Percentiles rank a stretch among this genome's conserved stretches.
phyloP scores from a whole-genome alignment of 2,113 vertebrate species.

The Gymnobelideus leadbeateri region DNA sequence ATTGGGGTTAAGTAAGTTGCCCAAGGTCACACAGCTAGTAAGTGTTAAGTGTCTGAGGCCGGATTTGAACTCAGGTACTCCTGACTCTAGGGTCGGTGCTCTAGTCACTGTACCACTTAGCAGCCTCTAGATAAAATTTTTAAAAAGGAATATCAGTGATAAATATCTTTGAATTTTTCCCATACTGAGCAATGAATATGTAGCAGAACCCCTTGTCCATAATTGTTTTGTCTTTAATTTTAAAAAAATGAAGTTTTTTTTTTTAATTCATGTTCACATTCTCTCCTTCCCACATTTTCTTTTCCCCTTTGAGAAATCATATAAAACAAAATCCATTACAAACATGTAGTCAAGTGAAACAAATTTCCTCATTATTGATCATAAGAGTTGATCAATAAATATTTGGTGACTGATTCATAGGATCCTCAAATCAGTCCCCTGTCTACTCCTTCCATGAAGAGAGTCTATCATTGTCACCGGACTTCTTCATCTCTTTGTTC shows the following conservation, averaged over 20 bases:
- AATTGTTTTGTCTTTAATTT: background rate
- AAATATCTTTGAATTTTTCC: background rate
- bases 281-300: background rate
- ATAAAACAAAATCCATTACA: background rate
- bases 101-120: too few species aligned
- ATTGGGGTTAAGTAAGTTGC: too few species aligned
- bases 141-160: background rate
- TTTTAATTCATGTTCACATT: too few species aligned
- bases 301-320: background rate
- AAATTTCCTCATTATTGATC: background rate
- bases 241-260: background rate
- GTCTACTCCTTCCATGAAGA: background rate
- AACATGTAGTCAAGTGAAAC: background rate
- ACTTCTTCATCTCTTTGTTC: slow-evolving; percentile 11
- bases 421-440: background rate
- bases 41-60: too few species aligned
- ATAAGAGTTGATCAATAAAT: slow-evolving; percentile 25
- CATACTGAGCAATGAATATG: background rate
- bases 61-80: too few species aligned
- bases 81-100: too few species aligned
- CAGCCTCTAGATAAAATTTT: background rate
- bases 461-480: slow-evolving; percentile 6
- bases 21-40: too few species aligned
- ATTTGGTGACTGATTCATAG: slow-evolving; percentile 38
- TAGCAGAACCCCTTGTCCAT: background rate